Evolutionary conservation across 2,113 vertebrate species (phyloP), one percentile per base, ranked within the genome.

Genomic region (Myrmophylax atrothorax): DNA sequence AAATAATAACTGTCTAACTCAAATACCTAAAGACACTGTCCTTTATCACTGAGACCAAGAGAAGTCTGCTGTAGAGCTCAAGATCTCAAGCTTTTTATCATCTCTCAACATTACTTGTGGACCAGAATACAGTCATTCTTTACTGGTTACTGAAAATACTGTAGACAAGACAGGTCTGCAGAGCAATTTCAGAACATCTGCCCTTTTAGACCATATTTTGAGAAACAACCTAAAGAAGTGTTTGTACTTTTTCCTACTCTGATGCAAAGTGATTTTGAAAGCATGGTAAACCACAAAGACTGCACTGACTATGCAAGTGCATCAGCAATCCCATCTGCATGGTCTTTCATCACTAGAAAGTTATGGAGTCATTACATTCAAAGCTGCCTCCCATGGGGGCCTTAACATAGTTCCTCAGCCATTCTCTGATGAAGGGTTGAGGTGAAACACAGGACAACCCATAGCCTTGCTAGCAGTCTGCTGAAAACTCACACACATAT

Each of bases 401-500:
- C 23, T 66, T 46, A 49, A 13, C 44, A 40, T n/a, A 35, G 22
- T 5, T 89, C 19, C 44, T 84, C 60, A 78, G 15, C 6, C 6
- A 1, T 60, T 82, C 49, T 58, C 24, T 79, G 14, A 22, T 29
- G 44, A 64, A 79, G 17, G 13, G 25, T 37, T 8, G 10, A 31
- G 12, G 28, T 12, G 62, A 87, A 91, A 66, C 7, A 64, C 3
- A 42, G 7, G 18, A 24, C 29, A 90, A 25, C 9, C 18, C 13
- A 5, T 33, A 80, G 31, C 7, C 52, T 26, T 38, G 12, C 20
- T 44, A 72, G 33, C 5, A 28, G 9, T 18, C 60, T 90, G 14
- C 18, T 60, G 26, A 66, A 55, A 59, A 38, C 5, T 77, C 52
- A 81, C 2, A 2, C 0, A 0, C 10, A 18, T 75, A 31, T 2